These are phyloP conservation scores for Umimayanthus kanabou DNA, from an alignment of 92 coral and sea anemone species.

Conservation along the genomic window DNA sequence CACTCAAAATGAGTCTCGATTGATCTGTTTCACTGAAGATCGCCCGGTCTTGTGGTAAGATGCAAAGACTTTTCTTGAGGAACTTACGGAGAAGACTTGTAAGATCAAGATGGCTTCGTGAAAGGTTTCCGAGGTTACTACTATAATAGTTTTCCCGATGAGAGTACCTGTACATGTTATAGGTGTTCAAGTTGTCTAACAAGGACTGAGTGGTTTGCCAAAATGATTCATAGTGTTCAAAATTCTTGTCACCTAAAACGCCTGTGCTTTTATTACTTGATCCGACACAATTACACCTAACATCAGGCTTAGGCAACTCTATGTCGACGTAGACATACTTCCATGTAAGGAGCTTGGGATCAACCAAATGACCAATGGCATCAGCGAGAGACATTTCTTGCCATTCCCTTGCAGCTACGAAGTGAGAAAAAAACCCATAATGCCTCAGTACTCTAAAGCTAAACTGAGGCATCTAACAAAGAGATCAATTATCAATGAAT, in stretches of 20 bases:
- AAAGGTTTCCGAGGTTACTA: background rate
- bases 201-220: too few relatives aligned
- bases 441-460: background rate
- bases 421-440: background rate
- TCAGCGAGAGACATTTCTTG: background rate
- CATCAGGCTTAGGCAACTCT: too few relatives aligned
- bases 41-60: slow-evolving; percentile 26
- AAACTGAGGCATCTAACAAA: background rate
- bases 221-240: too few relatives aligned
- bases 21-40: background rate
- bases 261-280: background rate
- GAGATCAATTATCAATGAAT: too few relatives aligned
- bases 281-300: background rate
- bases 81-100: background rate
- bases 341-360: background rate
- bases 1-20: background rate
- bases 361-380: background rate
- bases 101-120: background rate
- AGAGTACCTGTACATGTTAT: too few relatives aligned
- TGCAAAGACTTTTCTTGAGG: slow-evolving; percentile 18
- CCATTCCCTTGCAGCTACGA: background rate
- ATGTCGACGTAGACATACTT: too few relatives aligned
- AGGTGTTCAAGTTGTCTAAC: too few relatives aligned
- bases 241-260: too few relatives aligned
- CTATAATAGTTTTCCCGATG: background rate